Evolutionary conservation across 2,113 vertebrate genomes (phyloP).

Genomic region (Atractosteus spatula): DNA sequence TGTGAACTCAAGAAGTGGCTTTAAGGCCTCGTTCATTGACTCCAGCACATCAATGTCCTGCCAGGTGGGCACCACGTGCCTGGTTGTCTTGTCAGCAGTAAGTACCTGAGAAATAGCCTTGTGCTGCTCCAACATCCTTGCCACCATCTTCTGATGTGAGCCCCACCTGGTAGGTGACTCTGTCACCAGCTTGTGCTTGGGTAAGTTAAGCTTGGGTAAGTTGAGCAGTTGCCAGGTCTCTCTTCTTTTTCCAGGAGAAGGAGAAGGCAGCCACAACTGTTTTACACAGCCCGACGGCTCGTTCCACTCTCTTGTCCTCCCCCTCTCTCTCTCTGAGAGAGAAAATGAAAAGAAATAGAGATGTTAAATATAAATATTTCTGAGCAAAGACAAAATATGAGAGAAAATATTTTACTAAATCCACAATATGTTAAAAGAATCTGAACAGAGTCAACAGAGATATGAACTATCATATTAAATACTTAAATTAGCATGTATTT

Average conservation of each 20-base stretch:
- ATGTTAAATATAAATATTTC: no score
- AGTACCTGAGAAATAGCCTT: neutral
- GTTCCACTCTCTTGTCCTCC: neutral
- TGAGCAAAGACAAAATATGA: no score
- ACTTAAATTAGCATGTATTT: no score
- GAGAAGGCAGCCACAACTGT: neutral
- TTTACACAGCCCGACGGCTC: neutral
- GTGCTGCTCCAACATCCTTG: neutral
- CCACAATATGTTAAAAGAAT: no score
- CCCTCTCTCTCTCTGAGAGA: neutral
- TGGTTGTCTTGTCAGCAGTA: neutral
- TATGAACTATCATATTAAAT: no score
- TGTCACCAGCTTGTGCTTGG: neutral
- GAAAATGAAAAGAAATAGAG: neutral
- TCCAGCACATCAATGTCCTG: no score
- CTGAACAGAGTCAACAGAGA: no score
- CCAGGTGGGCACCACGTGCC: neutral
- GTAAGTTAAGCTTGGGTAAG: neutral
- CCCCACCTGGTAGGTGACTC: neutral
- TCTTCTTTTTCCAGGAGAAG: neutral
- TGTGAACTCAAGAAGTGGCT: no score
- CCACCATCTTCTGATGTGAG: neutral
- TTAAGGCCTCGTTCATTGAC: no score
- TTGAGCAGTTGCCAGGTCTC: neutral
- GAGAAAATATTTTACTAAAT: no score